A percentile compares a stretch with the other conserved stretches of the same genome.
Evolutionary conservation across 2,797 vertebrate genomes (phyloP).

Genomic region (Paedocypris micromegethes): DNA sequence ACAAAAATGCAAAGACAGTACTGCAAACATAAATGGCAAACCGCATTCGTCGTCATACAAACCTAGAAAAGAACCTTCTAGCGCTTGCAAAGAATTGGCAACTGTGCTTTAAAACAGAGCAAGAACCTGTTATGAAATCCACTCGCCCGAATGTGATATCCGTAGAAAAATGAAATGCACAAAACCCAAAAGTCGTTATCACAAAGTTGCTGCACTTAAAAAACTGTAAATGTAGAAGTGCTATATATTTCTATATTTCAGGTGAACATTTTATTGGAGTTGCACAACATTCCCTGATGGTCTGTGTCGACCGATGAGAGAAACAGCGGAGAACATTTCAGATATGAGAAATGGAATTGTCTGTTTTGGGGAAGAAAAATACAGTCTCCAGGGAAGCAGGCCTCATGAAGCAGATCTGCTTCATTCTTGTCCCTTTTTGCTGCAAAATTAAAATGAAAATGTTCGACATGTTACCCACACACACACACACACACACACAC

Average conservation of each 20-base stretch:
- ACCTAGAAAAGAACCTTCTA: slow-evolving; percentile 25
- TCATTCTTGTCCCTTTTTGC: slow-evolving; percentile 61
- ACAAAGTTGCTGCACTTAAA: slow-evolving; percentile 65
- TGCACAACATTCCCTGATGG: slow-evolving; percentile 86
- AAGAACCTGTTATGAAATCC: no score
- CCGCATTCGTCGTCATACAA: slow-evolving; percentile 18
- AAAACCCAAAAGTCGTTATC: slow-evolving; percentile 58
- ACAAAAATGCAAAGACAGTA: slow-evolving; percentile 39
- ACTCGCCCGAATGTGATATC: slow-evolving; percentile 27
- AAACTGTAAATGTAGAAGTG: slow-evolving; percentile 62
- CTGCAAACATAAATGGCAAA: slow-evolving; percentile 41
- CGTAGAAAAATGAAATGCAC: slow-evolving; percentile 34
- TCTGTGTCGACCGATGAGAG: slow-evolving; percentile 83
- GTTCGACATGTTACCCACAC: slow-evolving; percentile 71
- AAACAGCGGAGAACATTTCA: slow-evolving; percentile 65
- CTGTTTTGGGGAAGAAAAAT: slow-evolving; percentile 65
- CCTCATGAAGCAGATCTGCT: slow-evolving; percentile 42
- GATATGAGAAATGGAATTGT: slow-evolving; percentile 68
- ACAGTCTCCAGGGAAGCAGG: slow-evolving; percentile 77
- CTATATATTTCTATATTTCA: slow-evolving; percentile 72
- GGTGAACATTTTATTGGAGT: slow-evolving; percentile 75
- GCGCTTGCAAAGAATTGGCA: slow-evolving; percentile 36
- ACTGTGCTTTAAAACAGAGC: slow-evolving; percentile 46
- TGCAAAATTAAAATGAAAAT: slow-evolving; percentile 60
- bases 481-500: slow-evolving; percentile 55